These are phyloP conservation scores for Lycaon pictus DNA, from an alignment of 2,113 vertebrate species.

Conservation along the genomic window DNA sequence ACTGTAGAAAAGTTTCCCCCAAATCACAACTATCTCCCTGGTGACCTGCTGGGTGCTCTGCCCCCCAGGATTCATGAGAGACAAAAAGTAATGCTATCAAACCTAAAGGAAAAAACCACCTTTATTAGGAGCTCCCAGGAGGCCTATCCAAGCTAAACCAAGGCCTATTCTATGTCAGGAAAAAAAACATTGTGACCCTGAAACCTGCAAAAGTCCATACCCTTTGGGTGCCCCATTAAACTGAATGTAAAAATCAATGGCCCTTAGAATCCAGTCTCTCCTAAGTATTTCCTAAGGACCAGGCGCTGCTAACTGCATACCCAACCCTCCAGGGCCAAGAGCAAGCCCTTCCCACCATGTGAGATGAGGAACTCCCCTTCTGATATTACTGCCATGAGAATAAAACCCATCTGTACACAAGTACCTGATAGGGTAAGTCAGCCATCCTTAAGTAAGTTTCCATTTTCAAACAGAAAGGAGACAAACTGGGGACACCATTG, in stretches of 20 bases:
- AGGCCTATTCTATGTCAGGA: neutral
- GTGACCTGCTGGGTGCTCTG: neutral
- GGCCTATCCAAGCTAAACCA: neutral
- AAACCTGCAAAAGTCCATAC: neutral
- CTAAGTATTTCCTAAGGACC: neutral
- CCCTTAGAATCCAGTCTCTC: neutral
- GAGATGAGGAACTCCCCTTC: neutral
- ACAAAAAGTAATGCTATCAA: conserved; percentile 41
- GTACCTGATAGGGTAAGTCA: conserved; percentile 98
- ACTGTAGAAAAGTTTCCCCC: neutral
- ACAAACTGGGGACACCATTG: conserved; percentile 96
- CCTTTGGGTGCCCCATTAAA: neutral
- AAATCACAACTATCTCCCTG: neutral
- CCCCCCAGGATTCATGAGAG: neutral
- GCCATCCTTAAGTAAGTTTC: conserved; percentile 99
- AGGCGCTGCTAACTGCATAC: neutral
- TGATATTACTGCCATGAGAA: neutral
- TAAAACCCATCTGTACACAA: neutral
- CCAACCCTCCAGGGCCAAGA: neutral
- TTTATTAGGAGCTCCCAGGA: neutral
- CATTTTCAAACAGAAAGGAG: conserved; percentile 98
- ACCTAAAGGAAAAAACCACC: neutral
- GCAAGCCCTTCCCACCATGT: neutral
- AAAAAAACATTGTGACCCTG: neutral
- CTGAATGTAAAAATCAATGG: neutral